Percentiles rank a stretch among this genome's conserved stretches.
phyloP scores from a whole-genome alignment of 2,797 vertebrate genomes.

The Scyliorhinus canicula region DNA sequence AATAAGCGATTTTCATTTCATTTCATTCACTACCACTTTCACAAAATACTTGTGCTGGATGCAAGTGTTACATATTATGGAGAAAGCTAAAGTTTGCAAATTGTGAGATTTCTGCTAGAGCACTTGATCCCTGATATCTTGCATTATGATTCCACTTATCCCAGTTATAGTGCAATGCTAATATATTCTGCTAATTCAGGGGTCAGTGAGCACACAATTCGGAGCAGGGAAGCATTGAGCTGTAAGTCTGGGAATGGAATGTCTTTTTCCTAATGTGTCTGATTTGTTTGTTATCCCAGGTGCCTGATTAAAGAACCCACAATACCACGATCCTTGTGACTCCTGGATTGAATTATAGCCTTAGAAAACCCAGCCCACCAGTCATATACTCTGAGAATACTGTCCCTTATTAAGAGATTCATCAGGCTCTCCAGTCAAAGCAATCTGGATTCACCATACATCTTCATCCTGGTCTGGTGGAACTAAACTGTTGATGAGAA shows the following conservation, averaged over 20 bases:
- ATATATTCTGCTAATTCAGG: neutral
- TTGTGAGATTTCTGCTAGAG: neutral
- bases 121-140: neutral
- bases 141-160: neutral
- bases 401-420: neutral
- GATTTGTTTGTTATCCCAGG: conserved; percentile 4
- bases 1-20: too few species aligned
- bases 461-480: neutral
- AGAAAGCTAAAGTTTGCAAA: neutral
- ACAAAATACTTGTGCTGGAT: neutral
- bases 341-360: neutral
- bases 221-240: neutral
- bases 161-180: neutral
- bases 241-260: neutral
- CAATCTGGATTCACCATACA: neutral
- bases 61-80: neutral
- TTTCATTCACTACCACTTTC: too few species aligned
- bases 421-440: neutral
- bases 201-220: neutral
- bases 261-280: neutral
- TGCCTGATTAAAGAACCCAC: neutral
- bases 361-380: neutral
- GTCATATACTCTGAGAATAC: neutral
- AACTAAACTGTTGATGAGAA: neutral
- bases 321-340: neutral